Percentiles rank a stretch among this genome's conserved stretches.
Conservation (phyloP, 2,113 vertebrate genomes). For the Psammodynastes pulverulentus region DNA sequence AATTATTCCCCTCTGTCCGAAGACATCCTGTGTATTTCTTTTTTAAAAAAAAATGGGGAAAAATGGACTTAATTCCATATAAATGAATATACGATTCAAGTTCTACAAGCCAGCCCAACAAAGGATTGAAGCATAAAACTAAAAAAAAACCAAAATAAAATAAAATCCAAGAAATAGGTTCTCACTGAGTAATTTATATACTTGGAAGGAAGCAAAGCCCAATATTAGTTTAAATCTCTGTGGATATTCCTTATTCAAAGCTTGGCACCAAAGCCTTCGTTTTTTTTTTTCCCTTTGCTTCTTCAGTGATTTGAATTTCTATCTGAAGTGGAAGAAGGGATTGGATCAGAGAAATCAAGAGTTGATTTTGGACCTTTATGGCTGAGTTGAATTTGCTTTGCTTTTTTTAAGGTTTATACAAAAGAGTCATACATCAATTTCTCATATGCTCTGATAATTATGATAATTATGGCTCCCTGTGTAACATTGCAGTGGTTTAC, state of each 20-base stretch:
- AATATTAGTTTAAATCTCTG: slow-evolving; percentile 48
- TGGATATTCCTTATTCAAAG: slow-evolving; percentile 38
- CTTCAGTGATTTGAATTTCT: slow-evolving; percentile 35
- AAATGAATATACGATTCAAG: background rate
- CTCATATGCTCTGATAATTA: slow-evolving; percentile 33
- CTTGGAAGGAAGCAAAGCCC: background rate
- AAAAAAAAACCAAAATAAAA: too few relatives aligned
- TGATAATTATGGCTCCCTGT: slow-evolving; percentile 7
- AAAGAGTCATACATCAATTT: slow-evolving; percentile 12
- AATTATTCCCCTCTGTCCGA: background rate
- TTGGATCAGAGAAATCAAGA: slow-evolving; percentile 29
- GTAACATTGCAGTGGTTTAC: background rate
- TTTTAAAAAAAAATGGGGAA: background rate
- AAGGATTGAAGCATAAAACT: background rate
- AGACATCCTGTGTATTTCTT: background rate
- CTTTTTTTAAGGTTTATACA: slow-evolving; percentile 19
- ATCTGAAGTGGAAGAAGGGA: slow-evolving; percentile 41
- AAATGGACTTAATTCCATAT: background rate
- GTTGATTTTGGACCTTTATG: slow-evolving; percentile 37
- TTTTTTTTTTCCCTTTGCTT: slow-evolving; percentile 3
- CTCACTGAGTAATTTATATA: slow-evolving; percentile 46
- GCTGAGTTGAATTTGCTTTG: slow-evolving; percentile 31
- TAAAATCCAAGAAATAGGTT: background rate
- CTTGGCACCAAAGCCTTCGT: slow-evolving; percentile 45
- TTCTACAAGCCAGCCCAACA: background rate